Evolutionary conservation across 2,113 vertebrate genomes (phyloP).

Genomic region (Callorhinus ursinus): DNA sequence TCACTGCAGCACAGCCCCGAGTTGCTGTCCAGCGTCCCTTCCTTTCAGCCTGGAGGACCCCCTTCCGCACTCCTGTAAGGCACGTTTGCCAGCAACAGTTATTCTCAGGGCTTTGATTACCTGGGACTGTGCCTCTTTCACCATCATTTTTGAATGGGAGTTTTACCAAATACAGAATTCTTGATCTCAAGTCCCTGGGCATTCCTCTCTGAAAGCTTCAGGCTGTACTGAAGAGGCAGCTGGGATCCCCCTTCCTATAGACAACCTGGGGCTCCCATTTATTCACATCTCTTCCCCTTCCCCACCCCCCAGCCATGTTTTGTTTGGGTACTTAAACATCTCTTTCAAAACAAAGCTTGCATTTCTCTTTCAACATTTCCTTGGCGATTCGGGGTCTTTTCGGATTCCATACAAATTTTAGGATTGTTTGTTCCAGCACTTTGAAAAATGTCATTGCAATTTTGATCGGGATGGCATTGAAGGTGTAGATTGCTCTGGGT

Average conservation of each 20-base stretch:
- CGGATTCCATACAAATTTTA: too few species aligned
- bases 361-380: too few species aligned
- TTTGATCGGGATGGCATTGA: too few species aligned
- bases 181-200: neutral
- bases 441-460: too few species aligned
- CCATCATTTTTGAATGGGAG: neutral
- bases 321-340: neutral
- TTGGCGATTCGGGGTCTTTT: too few species aligned
- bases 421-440: too few species aligned
- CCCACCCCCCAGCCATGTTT: neutral
- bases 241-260: neutral
- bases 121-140: neutral
- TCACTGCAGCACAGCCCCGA: neutral
- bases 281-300: neutral
- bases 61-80: neutral
- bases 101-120: neutral
- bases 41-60: neutral
- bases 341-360: neutral
- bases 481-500: too few species aligned
- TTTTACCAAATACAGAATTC: neutral
- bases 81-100: neutral
- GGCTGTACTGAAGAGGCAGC: neutral
- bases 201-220: neutral
- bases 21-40: too few species aligned
- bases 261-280: neutral